phyloP scores from a whole-genome alignment of 2,797 vertebrate genomes.

The Diplodus sargus region DNA sequence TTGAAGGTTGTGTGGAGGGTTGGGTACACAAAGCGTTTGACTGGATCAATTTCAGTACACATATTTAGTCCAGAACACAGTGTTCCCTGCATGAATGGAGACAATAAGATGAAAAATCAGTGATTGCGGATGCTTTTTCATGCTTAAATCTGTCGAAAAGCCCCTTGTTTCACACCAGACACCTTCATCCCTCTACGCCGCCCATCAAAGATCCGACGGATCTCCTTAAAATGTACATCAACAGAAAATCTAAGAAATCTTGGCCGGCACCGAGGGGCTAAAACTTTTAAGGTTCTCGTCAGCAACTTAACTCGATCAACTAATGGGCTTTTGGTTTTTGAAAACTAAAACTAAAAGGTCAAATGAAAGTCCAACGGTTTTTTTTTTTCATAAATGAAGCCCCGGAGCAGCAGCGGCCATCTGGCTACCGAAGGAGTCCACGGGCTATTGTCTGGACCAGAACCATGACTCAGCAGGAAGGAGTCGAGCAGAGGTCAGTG shows the following conservation, averaged over 20 bases:
- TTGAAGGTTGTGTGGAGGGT: too few relatives aligned
- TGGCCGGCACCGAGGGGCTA: background rate
- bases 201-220: background rate
- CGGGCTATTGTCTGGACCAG: constrained; percentile 62
- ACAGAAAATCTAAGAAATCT: background rate
- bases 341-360: constrained; percentile 47
- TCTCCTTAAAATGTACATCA: background rate
- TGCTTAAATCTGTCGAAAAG: too few relatives aligned
- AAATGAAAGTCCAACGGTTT: constrained; percentile 37
- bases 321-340: background rate
- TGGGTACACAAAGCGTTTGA: too few relatives aligned
- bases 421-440: constrained; percentile 57
- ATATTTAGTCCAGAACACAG: too few relatives aligned
- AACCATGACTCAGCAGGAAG: constrained; percentile 69
- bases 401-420: constrained; percentile 54
- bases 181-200: background rate
- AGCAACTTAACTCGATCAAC: constrained; percentile 19
- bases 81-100: background rate
- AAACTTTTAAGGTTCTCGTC: constrained; percentile 2
- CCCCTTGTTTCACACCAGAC: too few relatives aligned
- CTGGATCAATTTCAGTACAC: too few relatives aligned
- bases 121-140: too few relatives aligned
- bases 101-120: background rate
- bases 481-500: constrained; percentile 50
- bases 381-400: constrained; percentile 28